phyloP scores from a whole-genome alignment of 2,888 invertebrate species.

The Oscheius sp. region DNA sequence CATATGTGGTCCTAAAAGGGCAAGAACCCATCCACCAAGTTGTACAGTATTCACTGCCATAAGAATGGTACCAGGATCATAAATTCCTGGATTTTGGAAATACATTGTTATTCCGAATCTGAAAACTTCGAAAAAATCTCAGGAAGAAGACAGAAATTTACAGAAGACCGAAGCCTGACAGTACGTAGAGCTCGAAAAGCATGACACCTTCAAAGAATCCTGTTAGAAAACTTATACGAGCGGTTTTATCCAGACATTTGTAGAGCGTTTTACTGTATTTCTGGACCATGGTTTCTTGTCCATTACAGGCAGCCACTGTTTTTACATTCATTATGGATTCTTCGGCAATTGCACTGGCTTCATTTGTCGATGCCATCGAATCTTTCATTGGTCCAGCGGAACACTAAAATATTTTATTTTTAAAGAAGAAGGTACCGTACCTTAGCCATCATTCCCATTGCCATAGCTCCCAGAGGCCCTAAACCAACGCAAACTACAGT shows the following conservation, averaged over 20 bases:
- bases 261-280: slow-evolving; percentile 21
- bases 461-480: slow-evolving; percentile 55
- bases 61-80: slow-evolving; percentile 36
- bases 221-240: slow-evolving; percentile 26
- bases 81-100: not conserved
- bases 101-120: slow-evolving; percentile 10
- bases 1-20: slow-evolving; percentile 55
- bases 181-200: slow-evolving; percentile 35
- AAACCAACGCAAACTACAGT: slow-evolving; percentile 51
- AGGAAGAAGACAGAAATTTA: slow-evolving; percentile 5
- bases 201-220: slow-evolving; percentile 38
- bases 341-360: slow-evolving; percentile 49
- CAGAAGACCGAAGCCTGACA: slow-evolving; percentile 44
- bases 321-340: slow-evolving; percentile 55
- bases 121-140: too few relatives aligned
- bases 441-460: slow-evolving; percentile 53
- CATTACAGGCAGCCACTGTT: slow-evolving; percentile 59
- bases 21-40: slow-evolving; percentile 57
- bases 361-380: slow-evolving; percentile 39
- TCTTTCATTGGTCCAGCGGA: slow-evolving; percentile 37
- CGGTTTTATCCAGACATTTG: not conserved
- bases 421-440: slow-evolving; percentile 24
- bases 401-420: slow-evolving; percentile 27
- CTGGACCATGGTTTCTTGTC: slow-evolving; percentile 51
- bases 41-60: slow-evolving; percentile 29